Percentiles rank a stretch among this genome's conserved stretches.
These are phyloP conservation scores for Zele albiditarsus DNA, from an alignment of 2,888 invertebrate species.

Conservation along the genomic window DNA sequence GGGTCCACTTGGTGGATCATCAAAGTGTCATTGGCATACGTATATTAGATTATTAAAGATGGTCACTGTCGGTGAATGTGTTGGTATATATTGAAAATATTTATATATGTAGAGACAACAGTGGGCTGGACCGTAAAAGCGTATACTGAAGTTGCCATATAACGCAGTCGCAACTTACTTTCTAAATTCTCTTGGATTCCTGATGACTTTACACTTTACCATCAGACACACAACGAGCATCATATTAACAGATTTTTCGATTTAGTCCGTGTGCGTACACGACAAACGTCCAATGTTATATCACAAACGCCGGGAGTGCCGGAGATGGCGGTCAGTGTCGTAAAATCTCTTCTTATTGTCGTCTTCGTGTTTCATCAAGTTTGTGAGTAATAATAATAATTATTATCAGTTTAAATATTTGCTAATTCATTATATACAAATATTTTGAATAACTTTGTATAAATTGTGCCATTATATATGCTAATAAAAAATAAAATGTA, in stretches of 20 bases:
- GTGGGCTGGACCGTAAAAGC: slow-evolving; percentile 53
- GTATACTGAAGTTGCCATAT: slow-evolving; percentile 3
- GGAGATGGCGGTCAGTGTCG: slow-evolving; percentile 71
- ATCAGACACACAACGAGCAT: slow-evolving; percentile 61
- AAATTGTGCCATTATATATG: too few relatives aligned
- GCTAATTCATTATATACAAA: neutral
- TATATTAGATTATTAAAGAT: neutral
- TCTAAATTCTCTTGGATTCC: slow-evolving; percentile 64
- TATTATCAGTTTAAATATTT: neutral
- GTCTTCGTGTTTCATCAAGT: slow-evolving; percentile 53
- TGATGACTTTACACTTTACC: slow-evolving; percentile 64
- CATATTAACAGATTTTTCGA: slow-evolving; percentile 65
- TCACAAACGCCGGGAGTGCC: slow-evolving; percentile 64
- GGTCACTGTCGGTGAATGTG: neutral
- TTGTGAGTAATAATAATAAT: slow-evolving; percentile 59
- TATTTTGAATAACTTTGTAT: neutral
- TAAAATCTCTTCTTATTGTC: slow-evolving; percentile 60
- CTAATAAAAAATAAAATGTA: too few relatives aligned
- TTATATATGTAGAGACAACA: slow-evolving; percentile 20
- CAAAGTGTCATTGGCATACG: too few relatives aligned
- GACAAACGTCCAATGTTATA: slow-evolving; percentile 66
- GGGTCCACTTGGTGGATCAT: neutral
- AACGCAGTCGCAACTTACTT: slow-evolving; percentile 57
- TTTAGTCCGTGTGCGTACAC: slow-evolving; percentile 46
- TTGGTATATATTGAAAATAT: neutral